Percentiles rank a stretch among this genome's conserved stretches.
These are phyloP conservation scores for Lerista edwardsae DNA, from an alignment of 2,797 vertebrate species.

Conservation along the genomic window DNA sequence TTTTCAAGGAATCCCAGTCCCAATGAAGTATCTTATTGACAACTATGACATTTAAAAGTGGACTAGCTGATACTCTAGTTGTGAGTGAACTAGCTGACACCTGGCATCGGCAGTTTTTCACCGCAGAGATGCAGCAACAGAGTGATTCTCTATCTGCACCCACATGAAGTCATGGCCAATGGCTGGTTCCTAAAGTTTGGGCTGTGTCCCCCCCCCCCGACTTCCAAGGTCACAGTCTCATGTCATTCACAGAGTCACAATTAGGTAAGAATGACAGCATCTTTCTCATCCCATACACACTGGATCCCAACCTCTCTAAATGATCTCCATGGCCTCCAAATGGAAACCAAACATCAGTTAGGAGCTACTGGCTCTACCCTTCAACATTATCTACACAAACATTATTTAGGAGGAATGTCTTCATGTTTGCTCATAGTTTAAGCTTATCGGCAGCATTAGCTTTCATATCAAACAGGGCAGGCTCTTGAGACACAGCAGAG, in stretches of 20 bases:
- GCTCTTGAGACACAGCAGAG: neutral
- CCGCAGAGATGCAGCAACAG: neutral
- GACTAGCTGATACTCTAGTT: too few species aligned
- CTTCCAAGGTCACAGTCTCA: neutral
- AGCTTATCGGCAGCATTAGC: conserved; percentile 47
- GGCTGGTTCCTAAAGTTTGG: neutral
- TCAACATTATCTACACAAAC: conserved; percentile 58
- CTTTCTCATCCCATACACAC: neutral
- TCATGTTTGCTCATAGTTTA: conserved; percentile 65
- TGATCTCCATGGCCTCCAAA: conserved; percentile 56
- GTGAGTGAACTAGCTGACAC: too few species aligned
- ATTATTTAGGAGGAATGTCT: conserved; percentile 63
- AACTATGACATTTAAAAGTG: neutral
- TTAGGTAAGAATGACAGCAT: neutral
- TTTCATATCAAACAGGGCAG: too few species aligned
- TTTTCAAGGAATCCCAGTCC: neutral
- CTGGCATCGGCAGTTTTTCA: neutral
- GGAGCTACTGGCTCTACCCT: conserved; percentile 68
- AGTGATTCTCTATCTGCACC: neutral
- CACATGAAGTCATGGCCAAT: neutral
- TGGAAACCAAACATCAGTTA: conserved; percentile 65
- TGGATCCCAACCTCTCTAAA: too few species aligned
- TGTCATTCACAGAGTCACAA: neutral
- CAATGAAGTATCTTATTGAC: neutral
- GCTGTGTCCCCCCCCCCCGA: neutral